Evolutionary conservation across 1,140 invertebrate genomes (phyloP).

Genomic region (Acromyrmex heyeri): DNA sequence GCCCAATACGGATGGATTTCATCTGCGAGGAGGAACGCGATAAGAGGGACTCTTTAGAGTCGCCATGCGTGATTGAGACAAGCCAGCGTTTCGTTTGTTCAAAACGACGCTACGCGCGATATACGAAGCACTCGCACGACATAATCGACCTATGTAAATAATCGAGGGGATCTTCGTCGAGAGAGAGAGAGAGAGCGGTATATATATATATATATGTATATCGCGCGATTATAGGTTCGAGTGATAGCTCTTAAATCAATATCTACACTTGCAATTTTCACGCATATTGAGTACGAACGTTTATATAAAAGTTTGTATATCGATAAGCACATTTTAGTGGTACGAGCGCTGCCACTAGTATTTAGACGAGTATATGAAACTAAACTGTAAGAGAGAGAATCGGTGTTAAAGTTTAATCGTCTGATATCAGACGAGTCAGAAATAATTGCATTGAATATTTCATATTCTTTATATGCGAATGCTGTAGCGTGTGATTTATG

Average conservation of each 20-base stretch:
- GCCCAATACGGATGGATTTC: neutral
- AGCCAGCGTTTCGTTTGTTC: neutral
- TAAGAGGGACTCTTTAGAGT: slow-evolving; percentile 21
- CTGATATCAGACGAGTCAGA: neutral
- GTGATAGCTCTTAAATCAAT: slow-evolving; percentile 54
- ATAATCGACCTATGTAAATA: slow-evolving; percentile 51
- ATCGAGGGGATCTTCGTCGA: neutral
- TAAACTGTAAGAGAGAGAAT: neutral
- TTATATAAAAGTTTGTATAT: slow-evolving; percentile 6
- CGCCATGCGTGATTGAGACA: neutral
- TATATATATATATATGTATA: neutral
- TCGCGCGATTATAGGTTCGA: slow-evolving; percentile 2
- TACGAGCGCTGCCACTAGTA: neutral
- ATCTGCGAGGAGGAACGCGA: slow-evolving; percentile 17
- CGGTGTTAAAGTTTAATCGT: neutral
- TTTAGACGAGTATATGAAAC: neutral
- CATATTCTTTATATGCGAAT: neutral
- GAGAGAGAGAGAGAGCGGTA: slow-evolving; percentile 11
- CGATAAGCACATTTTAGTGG: slow-evolving; percentile 30
- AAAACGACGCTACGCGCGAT: neutral
- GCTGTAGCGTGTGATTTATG: neutral
- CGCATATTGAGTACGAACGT: neutral
- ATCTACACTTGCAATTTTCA: slow-evolving; percentile 49
- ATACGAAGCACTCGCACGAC: slow-evolving; percentile 6
- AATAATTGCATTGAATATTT: neutral